phyloP scores from a whole-genome alignment of 2,888 invertebrate species.

The Dryadula phaetusa region DNA sequence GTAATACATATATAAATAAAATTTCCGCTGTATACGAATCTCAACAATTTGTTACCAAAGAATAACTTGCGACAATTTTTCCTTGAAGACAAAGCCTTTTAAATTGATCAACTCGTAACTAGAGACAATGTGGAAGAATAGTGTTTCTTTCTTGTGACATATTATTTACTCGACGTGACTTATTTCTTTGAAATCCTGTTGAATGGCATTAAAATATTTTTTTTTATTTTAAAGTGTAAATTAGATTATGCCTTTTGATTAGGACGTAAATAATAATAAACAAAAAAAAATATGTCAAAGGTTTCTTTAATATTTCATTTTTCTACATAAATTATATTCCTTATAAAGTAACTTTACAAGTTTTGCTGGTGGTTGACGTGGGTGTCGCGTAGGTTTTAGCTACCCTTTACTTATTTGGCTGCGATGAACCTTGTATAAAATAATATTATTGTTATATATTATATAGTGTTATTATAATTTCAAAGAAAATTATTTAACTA shows the following conservation, averaged over 20 bases:
- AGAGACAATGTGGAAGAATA: background rate
- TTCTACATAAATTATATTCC: background rate
- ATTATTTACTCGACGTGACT: background rate
- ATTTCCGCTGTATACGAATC: background rate
- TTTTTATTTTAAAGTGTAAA: too few species aligned
- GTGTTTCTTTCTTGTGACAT: background rate
- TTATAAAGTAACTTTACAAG: background rate
- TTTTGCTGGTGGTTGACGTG: constrained; percentile 12
- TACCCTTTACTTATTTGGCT: constrained; percentile 18
- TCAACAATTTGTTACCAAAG: constrained; percentile 2
- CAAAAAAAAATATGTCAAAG: too few species aligned
- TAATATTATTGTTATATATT: background rate
- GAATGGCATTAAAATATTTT: too few species aligned
- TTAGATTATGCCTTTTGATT: too few species aligned
- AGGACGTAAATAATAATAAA: too few species aligned
- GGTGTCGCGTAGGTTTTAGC: constrained; percentile 17
- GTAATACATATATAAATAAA: background rate
- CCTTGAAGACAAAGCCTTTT: constrained; percentile 1
- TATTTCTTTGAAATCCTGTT: background rate
- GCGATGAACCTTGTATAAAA: background rate
- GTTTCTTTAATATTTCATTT: background rate
- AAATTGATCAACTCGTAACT: background rate
- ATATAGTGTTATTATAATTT: too few species aligned
- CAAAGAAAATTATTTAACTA: too few species aligned
- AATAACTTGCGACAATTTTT: background rate